A percentile compares a stretch with the other conserved stretches of the same genome.
phyloP scores from a whole-genome alignment of 2,797 vertebrate species.

The Lophotriccus pileatus region DNA sequence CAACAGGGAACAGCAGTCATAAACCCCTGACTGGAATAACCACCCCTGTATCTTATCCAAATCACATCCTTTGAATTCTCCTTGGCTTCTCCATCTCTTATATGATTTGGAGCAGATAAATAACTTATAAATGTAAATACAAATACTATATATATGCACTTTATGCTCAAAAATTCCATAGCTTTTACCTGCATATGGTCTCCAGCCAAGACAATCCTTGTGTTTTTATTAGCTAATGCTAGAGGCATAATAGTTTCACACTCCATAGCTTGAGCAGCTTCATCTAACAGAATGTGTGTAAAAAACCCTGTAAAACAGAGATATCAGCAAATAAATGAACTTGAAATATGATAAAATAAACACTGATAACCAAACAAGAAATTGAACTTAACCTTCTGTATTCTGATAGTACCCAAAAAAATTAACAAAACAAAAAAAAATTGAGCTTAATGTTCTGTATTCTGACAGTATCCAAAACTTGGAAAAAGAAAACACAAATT shows the following conservation, averaged over 20 bases:
- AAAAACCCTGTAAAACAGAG: constrained; percentile 87
- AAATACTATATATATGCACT: background rate
- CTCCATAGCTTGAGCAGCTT: constrained; percentile 99
- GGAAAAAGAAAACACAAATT: background rate
- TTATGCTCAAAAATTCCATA: background rate
- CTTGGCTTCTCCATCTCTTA: background rate
- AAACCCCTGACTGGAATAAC: background rate
- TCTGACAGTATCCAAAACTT: background rate
- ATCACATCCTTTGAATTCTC: background rate
- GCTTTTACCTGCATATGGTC: constrained; percentile 97
- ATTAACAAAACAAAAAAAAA: background rate
- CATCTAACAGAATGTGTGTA: constrained; percentile 95
- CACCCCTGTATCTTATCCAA: background rate
- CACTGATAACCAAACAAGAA: background rate
- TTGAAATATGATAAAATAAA: background rate
- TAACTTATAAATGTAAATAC: background rate
- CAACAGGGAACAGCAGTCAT: background rate
- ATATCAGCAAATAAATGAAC: background rate
- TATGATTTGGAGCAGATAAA: background rate
- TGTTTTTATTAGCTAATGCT: constrained; percentile 90
- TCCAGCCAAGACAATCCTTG: constrained; percentile 94
- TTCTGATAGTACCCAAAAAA: background rate
- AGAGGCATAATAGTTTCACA: constrained; percentile 99
- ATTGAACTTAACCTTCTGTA: background rate
- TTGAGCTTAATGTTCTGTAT: background rate